These are phyloP conservation scores for Threskiornis aethiopicus DNA, from an alignment of 2,797 vertebrate species.

Conservation along the genomic window DNA sequence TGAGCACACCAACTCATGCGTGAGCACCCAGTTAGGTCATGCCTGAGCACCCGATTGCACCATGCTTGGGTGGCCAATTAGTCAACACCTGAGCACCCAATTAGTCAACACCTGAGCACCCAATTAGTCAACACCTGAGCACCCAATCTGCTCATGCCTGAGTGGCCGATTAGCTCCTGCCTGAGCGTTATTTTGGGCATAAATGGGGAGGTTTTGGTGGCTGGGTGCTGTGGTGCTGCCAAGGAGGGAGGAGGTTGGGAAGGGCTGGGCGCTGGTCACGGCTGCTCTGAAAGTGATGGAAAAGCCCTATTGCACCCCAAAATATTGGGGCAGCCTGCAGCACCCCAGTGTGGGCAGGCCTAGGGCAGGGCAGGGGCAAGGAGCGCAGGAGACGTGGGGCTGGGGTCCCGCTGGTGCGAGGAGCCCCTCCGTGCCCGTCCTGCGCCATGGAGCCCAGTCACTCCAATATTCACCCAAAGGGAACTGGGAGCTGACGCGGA, in stretches of 20 bases:
- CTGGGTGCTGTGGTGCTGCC: neutral
- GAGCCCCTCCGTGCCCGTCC: accelerated
- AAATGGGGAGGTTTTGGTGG: neutral
- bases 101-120: neutral
- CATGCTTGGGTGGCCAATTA: neutral
- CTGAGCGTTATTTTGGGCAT: neutral
- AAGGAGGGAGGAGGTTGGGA: neutral
- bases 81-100: neutral
- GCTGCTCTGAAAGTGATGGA: neutral
- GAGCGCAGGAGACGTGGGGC: neutral
- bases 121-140: neutral
- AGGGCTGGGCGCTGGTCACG: neutral
- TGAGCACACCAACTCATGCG: neutral
- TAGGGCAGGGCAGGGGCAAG: neutral
- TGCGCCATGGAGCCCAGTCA: accelerated
- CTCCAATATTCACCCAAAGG: neutral
- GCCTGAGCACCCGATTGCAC: neutral
- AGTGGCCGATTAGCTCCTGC: neutral
- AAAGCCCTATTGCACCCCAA: neutral
- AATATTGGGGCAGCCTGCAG: accelerated
- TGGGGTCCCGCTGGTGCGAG: neutral
- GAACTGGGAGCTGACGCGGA: neutral
- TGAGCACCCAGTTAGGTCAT: neutral
- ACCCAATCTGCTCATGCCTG: neutral
- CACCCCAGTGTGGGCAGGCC: neutral